Evolutionary conservation across 2,888 invertebrate genomes (phyloP).

Genomic region (Caenorhabditis virilis): DNA sequence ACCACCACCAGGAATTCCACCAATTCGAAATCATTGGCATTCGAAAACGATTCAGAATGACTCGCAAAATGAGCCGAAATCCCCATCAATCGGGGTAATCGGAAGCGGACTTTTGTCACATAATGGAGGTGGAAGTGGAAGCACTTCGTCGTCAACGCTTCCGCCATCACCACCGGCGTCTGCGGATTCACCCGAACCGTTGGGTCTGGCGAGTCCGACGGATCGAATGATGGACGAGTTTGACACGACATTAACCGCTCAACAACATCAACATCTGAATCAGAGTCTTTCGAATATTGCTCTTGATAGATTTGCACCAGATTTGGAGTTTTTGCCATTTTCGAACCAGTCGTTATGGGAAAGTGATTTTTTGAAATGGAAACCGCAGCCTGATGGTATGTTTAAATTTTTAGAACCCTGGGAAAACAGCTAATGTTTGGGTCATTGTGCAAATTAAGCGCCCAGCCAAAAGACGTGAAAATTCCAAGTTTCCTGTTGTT

Average conservation of each 20-base stretch:
- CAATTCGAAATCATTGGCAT: constrained; percentile 9
- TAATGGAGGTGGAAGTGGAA: no score
- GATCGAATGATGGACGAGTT: neutral
- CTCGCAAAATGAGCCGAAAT: neutral
- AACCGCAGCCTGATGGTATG: no score
- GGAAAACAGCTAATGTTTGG: no score
- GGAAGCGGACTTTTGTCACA: constrained; percentile 3
- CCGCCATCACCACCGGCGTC: constrained; percentile 4
- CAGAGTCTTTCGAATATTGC: no score
- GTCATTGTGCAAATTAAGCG: no score
- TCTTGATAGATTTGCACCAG: neutral
- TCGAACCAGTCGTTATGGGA: neutral
- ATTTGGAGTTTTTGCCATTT: neutral
- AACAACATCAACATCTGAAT: no score
- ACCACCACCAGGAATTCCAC: constrained; percentile 3
- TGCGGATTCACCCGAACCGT: neutral
- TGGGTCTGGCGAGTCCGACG: neutral
- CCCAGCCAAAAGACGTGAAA: no score
- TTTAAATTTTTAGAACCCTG: no score
- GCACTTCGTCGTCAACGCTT: neutral
- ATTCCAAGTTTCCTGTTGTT: no score
- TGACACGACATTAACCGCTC: no score
- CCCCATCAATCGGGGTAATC: constrained; percentile 4
- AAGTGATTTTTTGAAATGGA: neutral
- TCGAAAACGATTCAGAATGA: neutral